phyloP scores from a whole-genome alignment of 2,113 vertebrate species.

The Uropsilus gracilis region DNA sequence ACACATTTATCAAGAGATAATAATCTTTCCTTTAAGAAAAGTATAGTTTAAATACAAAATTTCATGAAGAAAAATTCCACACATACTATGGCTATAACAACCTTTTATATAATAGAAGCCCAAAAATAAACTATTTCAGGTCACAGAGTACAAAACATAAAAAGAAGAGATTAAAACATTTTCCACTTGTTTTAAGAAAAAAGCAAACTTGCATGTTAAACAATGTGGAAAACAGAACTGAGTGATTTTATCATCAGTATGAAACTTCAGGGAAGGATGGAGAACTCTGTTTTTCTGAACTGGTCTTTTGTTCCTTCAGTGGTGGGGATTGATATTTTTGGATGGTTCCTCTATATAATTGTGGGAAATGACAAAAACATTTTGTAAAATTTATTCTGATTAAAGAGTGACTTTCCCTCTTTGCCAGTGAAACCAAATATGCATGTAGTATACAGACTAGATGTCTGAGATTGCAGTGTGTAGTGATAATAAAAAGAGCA shows the following conservation, averaged over 20 bases:
- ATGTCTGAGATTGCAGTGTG: neutral
- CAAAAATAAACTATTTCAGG: constrained; percentile 89
- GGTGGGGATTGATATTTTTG: neutral
- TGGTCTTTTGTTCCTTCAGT: neutral
- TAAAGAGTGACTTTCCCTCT: neutral
- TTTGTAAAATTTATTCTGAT: neutral
- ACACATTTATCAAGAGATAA: neutral
- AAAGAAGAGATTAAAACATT: constrained; percentile 54
- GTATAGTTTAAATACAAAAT: constrained; percentile 98
- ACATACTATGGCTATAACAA: constrained; percentile 93
- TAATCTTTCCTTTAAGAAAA: neutral
- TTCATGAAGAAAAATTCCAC: constrained; percentile 93
- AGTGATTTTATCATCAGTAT: constrained; percentile 79
- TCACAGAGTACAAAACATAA: constrained; percentile 83
- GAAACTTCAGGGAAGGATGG: constrained; percentile 66
- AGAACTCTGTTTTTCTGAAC: constrained; percentile 60
- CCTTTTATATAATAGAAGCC: constrained; percentile 88
- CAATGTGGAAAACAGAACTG: constrained; percentile 70
- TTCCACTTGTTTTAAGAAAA: constrained; percentile 70
- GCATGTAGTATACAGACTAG: neutral
- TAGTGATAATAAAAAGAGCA: neutral
- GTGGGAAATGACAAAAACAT: neutral
- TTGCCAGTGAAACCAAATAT: neutral
- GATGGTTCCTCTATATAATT: neutral
- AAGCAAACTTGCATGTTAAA: constrained; percentile 69